A percentile compares a stretch with the other conserved stretches of the same genome.
Conservation (phyloP, 2,888 invertebrate species). For the Molanna angustata region DNA sequence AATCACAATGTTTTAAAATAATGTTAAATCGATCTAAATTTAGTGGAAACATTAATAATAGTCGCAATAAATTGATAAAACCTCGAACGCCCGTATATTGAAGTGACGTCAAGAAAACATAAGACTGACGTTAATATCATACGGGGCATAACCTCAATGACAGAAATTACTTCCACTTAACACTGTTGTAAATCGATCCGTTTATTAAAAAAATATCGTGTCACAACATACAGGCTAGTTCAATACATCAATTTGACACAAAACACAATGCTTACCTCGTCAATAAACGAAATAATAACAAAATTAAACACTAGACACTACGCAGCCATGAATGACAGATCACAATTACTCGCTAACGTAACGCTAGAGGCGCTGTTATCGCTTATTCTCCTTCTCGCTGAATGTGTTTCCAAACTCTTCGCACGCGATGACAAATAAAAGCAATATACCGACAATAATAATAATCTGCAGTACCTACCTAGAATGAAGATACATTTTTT, state of each 20-base stretch:
- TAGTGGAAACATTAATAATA: slow-evolving; percentile 11
- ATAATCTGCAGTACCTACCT: too few species aligned
- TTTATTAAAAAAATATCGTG: slow-evolving; percentile 1
- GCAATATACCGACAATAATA: too few species aligned
- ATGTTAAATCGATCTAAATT: too few species aligned
- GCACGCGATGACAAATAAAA: too few species aligned
- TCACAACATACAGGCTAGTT: not conserved
- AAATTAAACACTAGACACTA: slow-evolving; percentile 14
- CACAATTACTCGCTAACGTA: slow-evolving; percentile 3
- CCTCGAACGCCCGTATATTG: slow-evolving; percentile 19
- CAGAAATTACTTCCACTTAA: not conserved
- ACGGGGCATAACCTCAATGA: slow-evolving; percentile 21
- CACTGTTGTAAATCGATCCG: too few species aligned
- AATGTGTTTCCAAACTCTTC: too few species aligned
- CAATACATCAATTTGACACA: too few species aligned
- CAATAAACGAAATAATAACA: slow-evolving; percentile 13
- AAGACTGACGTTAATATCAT: slow-evolving; percentile 17
- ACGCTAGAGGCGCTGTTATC: slow-evolving; percentile 18
- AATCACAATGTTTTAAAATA: too few species aligned
- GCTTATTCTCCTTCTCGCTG: too few species aligned
- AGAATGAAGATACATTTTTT: too few species aligned
- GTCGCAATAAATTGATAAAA: slow-evolving; percentile 10
- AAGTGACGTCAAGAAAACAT: slow-evolving; percentile 26
- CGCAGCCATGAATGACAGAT: slow-evolving; percentile 24
- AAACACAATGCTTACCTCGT: slow-evolving; percentile 15